A percentile compares a stretch with the other conserved stretches of the same genome.
Evolutionary conservation across 2,113 vertebrate genomes (phyloP).

Genomic region (Gadus chalcogrammus): DNA sequence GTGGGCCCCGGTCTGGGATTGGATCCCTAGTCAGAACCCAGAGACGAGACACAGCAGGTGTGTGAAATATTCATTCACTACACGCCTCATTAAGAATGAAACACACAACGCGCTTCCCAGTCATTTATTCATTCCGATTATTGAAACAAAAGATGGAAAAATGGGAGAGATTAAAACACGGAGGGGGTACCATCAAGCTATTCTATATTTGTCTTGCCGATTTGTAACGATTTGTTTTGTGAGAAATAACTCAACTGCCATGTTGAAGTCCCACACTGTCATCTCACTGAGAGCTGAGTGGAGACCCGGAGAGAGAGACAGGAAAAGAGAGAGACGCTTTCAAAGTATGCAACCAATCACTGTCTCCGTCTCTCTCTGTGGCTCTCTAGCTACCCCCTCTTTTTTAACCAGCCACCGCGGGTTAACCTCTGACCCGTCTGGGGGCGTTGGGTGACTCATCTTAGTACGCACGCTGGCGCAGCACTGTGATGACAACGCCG

Average conservation of each 20-base stretch:
- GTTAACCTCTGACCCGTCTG: constrained; percentile 58
- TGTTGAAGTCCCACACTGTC: constrained; percentile 69
- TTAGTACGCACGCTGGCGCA: constrained; percentile 33
- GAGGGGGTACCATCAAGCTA: constrained; percentile 45
- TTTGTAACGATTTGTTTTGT: constrained; percentile 80
- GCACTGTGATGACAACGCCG: constrained; percentile 30
- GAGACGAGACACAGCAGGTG: constrained; percentile 71
- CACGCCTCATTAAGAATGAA: constrained; percentile 79
- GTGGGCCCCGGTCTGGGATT: constrained; percentile 60
- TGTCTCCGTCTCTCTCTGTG: constrained; percentile 24
- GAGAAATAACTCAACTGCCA: constrained; percentile 66
- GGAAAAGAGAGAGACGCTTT: constrained; percentile 5
- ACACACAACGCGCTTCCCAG: constrained; percentile 58
- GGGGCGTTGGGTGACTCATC: constrained; percentile 38
- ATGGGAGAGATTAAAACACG: constrained; percentile 67
- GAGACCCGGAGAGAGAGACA: constrained; percentile 29
- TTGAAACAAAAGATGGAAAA: constrained; percentile 77
- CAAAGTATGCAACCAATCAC: constrained; percentile 60
- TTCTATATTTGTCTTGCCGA: constrained; percentile 71
- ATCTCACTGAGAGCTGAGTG: constrained; percentile 56
- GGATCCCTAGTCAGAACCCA: constrained; percentile 70
- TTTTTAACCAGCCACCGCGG: constrained; percentile 21
- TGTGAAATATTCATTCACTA: constrained; percentile 78
- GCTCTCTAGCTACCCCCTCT: not conserved
- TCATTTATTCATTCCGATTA: constrained; percentile 77